Base-by-base conservation (phyloP, 2,797 vertebrate genomes). In the Distichodus sexfasciatus region DNA sequence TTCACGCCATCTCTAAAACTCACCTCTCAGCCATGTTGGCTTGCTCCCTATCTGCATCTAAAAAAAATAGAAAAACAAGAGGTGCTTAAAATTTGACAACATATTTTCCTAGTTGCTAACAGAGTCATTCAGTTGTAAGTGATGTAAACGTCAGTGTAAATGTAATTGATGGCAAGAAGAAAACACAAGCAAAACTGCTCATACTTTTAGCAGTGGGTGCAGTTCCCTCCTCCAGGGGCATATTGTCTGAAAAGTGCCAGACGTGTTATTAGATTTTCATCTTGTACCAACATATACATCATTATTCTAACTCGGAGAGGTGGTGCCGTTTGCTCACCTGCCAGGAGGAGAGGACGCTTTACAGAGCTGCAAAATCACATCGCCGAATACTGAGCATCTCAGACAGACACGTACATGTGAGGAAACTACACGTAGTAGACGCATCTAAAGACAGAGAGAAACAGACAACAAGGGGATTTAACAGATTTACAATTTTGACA, bases 151-250 rank as follows among this genome's bases (percentile, higher is more conserved):
- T n/a, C 7, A 11, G 10, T 51, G 14, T 17, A 60, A 29, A 23
- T 2, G 6, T 12, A 11, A 12, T 14, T 24, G 21, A 9, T n/a
- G n/a, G 43, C 19, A 8, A 66, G 46, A 31, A 26, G 2, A 6
- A 29, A 3, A 4, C 11, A 33, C n/a, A 59, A 31, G 33, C 2
- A 54, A 24, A 5, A 19, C 7, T 1, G 3, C 12, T 14, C 64
- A 58, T 86, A 94, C 93, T 90, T 87, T 88, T 79, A 79, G 69
- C 74, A 80, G 85, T 87, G 84, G 88, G 82, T 75, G 80, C 71
- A 76, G 81, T 84, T 67, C 81, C 77, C 76, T 89, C 89, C 77
- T 91, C 89, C 72, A 84, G 79, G 73, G 67, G 76, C 72, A 85
- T 87, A 77, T 75, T 80, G 73, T 87, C 80, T 89, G 14, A 12